Conservation (phyloP, 64 coral and sea anemone species). For the Anthopleura sola region DNA sequence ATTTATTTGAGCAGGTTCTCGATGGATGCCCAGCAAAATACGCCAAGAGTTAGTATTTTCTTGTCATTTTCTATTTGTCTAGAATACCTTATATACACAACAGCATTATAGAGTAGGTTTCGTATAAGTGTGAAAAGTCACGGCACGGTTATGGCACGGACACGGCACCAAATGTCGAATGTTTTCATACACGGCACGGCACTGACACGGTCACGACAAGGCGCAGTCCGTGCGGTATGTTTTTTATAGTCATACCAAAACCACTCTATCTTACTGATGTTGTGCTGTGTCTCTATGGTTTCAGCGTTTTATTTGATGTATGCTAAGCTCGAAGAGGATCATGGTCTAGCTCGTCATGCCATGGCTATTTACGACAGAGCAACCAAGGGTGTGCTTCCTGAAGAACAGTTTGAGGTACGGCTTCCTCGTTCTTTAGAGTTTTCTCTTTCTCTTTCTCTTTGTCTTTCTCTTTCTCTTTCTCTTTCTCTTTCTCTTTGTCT, state of each 20-base stretch:
- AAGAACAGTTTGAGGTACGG: constrained; percentile 91
- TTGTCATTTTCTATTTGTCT: not conserved
- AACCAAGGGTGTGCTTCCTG: constrained; percentile 83
- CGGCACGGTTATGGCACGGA: no score
- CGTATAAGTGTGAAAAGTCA: no score
- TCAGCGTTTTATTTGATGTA: constrained; percentile 59
- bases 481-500: not conserved
- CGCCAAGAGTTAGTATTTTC: constrained; percentile 69
- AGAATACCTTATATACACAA: not conserved
- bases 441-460: not conserved
- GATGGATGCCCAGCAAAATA: constrained; percentile 97
- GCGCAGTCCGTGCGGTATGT: no score
- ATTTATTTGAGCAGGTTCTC: constrained; percentile 96
- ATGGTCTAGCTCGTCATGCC: constrained; percentile 96
- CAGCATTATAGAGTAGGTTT: no score
- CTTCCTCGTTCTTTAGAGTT: not conserved
- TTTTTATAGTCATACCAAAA: no score
- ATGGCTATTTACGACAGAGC: constrained; percentile 95
- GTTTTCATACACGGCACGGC: no score
- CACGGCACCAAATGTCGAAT: no score
- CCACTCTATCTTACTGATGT: not conserved
- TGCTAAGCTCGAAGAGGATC: constrained; percentile 94
- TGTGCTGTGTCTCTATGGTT: not conserved
- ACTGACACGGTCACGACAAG: no score
- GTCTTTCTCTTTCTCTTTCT: not conserved